These are phyloP conservation scores for Cranoglanis bouderius DNA, from an alignment of 2,113 vertebrate species.

Conservation along the genomic window DNA sequence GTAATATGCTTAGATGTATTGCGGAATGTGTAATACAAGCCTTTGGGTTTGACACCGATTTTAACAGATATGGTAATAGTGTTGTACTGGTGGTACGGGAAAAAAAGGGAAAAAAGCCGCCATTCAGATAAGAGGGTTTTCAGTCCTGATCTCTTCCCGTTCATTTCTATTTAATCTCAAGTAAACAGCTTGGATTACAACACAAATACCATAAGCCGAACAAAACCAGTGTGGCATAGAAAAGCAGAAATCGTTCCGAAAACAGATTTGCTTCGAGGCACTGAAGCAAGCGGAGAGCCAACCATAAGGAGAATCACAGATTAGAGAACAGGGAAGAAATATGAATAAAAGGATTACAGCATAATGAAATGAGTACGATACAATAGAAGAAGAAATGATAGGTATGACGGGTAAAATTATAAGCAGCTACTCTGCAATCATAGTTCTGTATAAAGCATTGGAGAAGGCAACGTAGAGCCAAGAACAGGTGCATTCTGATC, in stretches of 20 bases:
- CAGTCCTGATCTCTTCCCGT: background rate
- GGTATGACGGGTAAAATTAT: background rate
- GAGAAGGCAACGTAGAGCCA: background rate
- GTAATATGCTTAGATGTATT: background rate
- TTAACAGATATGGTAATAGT: background rate
- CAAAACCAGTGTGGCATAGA: slow-evolving; percentile 22
- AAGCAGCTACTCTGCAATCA: slow-evolving; percentile 2
- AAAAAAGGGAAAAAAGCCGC: background rate
- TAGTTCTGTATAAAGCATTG: background rate
- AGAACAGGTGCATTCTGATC: slow-evolving; percentile 16
- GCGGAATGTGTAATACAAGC: background rate
- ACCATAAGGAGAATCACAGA: background rate
- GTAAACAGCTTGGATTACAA: slow-evolving; percentile 50
- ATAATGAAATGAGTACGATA: slow-evolving; percentile 20
- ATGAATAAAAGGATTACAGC: background rate
- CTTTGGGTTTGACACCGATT: background rate
- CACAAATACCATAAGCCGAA: slow-evolving; percentile 44
- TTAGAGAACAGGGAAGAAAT: background rate
- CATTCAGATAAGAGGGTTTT: background rate
- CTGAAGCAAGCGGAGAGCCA: background rate
- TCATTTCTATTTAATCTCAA: slow-evolving; percentile 44
- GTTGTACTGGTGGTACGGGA: too few species aligned
- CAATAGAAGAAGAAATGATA: background rate
- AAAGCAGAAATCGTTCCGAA: background rate
- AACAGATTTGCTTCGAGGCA: slow-evolving; percentile 18